Evolutionary conservation across 2,113 vertebrate genomes (phyloP).

Genomic region (Triplophysa tibetana): DNA sequence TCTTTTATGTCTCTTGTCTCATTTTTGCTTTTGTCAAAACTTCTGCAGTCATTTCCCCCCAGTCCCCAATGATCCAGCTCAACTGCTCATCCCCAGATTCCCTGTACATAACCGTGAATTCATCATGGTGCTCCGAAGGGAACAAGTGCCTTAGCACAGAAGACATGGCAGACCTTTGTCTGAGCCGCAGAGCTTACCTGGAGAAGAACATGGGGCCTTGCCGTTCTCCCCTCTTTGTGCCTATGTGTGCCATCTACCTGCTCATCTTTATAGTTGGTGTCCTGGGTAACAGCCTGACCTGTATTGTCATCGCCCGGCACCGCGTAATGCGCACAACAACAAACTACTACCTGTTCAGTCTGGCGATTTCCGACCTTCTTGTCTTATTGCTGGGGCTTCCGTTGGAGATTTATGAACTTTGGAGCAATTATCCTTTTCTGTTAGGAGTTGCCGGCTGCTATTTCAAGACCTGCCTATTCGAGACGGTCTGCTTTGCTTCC

Average conservation of each 20-base stretch:
- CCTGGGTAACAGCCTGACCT: constrained; percentile 72
- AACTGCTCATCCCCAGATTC: constrained; percentile 64
- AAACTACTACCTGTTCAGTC: constrained; percentile 75
- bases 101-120: background rate
- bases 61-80: constrained; percentile 46
- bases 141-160: constrained; percentile 54
- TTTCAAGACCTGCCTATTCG: constrained; percentile 76
- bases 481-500: constrained; percentile 75
- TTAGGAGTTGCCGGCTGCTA: constrained; percentile 69
- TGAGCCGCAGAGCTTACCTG: constrained; percentile 61
- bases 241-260: constrained; percentile 66
- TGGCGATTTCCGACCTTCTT: constrained; percentile 73
- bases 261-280: constrained; percentile 69
- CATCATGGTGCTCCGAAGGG: constrained; percentile 57
- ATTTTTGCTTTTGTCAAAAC: background rate
- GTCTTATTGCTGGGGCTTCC: constrained; percentile 74
- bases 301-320: constrained; percentile 67
- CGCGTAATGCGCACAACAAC: constrained; percentile 72
- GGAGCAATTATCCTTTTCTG: constrained; percentile 74
- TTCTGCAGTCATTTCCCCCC: constrained; percentile 12
- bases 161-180: constrained; percentile 59
- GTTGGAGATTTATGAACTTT: constrained; percentile 72
- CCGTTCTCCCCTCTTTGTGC: constrained; percentile 66
- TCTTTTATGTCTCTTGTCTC: no score
- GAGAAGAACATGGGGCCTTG: constrained; percentile 54